Percentiles rank a stretch among this genome's conserved stretches.
Evolutionary conservation across 2,888 invertebrate genomes (phyloP).

Genomic region (Scaptomyza polygonia): DNA sequence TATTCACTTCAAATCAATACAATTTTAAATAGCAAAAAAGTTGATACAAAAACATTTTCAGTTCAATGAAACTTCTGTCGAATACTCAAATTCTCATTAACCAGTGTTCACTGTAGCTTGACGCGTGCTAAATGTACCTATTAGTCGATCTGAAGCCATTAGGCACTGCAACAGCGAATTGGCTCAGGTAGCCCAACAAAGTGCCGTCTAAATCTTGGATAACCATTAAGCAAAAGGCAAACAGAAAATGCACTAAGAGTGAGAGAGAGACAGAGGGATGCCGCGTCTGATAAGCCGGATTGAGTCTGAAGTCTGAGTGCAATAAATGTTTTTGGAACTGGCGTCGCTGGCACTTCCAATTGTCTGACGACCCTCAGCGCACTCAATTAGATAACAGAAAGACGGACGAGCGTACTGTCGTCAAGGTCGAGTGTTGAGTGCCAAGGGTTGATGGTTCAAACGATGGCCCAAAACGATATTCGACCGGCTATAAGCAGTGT

Average conservation of each 20-base stretch:
- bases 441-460: slow-evolving; percentile 42
- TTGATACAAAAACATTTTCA: not conserved
- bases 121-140: slow-evolving; percentile 74
- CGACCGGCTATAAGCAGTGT: slow-evolving; percentile 16
- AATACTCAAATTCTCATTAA: not conserved
- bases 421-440: slow-evolving; percentile 43
- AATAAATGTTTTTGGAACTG: slow-evolving; percentile 32
- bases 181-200: slow-evolving; percentile 48
- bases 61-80: not conserved
- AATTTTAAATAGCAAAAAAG: no score
- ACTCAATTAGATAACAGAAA: slow-evolving; percentile 56
- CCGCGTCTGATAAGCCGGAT: slow-evolving; percentile 20
- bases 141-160: slow-evolving; percentile 51
- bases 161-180: slow-evolving; percentile 18
- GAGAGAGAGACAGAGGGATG: not conserved
- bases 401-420: slow-evolving; percentile 1
- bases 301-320: slow-evolving; percentile 67
- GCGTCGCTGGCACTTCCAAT: slow-evolving; percentile 68
- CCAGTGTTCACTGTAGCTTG: slow-evolving; percentile 16
- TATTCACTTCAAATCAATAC: no score
- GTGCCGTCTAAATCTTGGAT: slow-evolving; percentile 40
- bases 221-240: slow-evolving; percentile 41
- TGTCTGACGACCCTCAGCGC: slow-evolving; percentile 49
- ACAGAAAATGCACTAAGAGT: not conserved
- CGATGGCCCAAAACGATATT: slow-evolving; percentile 15